Evolutionary conservation across 2,888 invertebrate genomes (phyloP).

Genomic region (Rhagonycha lutea): DNA sequence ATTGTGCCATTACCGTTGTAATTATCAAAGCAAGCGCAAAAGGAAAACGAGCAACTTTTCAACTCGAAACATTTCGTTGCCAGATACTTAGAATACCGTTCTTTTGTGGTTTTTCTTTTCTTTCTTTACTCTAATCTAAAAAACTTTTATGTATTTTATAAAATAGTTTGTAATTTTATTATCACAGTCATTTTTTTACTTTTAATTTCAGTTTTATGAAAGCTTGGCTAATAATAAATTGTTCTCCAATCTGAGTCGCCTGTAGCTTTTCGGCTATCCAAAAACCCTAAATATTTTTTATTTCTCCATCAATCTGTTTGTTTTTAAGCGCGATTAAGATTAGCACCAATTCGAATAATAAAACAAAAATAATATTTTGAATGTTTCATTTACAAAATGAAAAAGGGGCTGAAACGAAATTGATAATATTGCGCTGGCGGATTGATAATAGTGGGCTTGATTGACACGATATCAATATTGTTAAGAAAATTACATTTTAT

Average conservation of each 20-base stretch:
- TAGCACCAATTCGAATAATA: neutral
- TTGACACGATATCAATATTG: no score
- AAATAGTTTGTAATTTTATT: neutral
- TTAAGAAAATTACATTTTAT: no score
- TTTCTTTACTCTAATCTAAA: neutral
- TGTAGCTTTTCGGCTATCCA: neutral
- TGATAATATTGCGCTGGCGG: neutral
- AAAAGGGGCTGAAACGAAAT: neutral
- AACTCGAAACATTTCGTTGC: slow-evolving; percentile 23
- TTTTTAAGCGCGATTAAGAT: neutral
- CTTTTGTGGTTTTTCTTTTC: neutral
- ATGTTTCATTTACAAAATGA: neutral
- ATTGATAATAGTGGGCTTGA: neutral
- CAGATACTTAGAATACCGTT: neutral
- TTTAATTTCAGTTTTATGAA: neutral
- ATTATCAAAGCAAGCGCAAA: slow-evolving; percentile 43
- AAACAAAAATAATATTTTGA: neutral
- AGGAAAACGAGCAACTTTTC: slow-evolving; percentile 34
- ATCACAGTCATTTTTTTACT: neutral
- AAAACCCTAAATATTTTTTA: neutral
- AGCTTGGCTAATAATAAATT: no score
- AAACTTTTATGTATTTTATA: neutral
- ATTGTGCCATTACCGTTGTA: slow-evolving; percentile 48
- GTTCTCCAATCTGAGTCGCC: neutral
- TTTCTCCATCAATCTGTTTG: neutral